phyloP scores from a whole-genome alignment of 2,113 vertebrate genomes.

The Elachura formosa region DNA sequence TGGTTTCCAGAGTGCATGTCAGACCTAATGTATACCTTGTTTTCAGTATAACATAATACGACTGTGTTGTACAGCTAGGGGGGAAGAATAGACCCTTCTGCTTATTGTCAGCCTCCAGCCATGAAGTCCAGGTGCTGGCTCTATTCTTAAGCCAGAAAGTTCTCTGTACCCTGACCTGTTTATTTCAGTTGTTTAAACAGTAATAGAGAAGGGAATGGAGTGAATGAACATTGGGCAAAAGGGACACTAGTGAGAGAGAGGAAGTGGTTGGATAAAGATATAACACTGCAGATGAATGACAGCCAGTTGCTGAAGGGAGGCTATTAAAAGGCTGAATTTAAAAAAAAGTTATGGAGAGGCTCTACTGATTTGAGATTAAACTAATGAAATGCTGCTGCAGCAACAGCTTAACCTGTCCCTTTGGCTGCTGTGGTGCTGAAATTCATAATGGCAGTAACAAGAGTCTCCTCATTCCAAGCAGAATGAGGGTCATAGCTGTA shows the following conservation, averaged over 20 bases:
- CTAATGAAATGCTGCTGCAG: neutral
- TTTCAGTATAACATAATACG: neutral
- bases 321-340: neutral
- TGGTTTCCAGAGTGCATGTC: neutral
- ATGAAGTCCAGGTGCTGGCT: neutral
- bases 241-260: neutral
- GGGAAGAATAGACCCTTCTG: neutral
- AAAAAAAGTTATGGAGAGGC: neutral
- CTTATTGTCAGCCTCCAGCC: neutral
- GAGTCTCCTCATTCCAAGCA: neutral
- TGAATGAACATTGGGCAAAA: neutral
- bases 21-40: neutral
- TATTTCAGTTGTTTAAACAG: neutral
- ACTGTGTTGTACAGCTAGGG: accelerated
- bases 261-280: neutral
- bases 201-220: neutral
- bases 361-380: neutral
- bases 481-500: neutral
- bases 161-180: neutral
- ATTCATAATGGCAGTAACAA: neutral
- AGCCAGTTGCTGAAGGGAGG: neutral
- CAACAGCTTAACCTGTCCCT: neutral
- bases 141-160: neutral
- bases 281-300: neutral
- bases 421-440: neutral